Conservation (phyloP, 2,888 invertebrate genomes). For the Xestia c-nigrum region DNA sequence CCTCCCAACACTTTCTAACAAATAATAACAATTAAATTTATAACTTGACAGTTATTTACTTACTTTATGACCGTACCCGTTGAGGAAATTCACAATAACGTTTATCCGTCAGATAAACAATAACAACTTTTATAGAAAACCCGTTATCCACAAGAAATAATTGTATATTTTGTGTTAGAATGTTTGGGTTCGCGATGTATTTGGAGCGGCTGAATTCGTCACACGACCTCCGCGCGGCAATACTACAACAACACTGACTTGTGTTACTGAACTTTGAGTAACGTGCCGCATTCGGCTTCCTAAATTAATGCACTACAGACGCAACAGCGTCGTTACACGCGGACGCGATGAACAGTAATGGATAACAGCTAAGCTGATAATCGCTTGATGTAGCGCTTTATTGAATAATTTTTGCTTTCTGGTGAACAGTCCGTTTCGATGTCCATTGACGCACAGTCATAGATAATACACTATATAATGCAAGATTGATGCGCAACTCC, state of each 20-base stretch:
- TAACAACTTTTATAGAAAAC: not conserved
- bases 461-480: no score
- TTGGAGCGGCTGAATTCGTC: slow-evolving; percentile 19
- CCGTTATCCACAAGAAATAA: slow-evolving; percentile 1
- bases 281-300: slow-evolving; percentile 16
- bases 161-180: slow-evolving; percentile 30
- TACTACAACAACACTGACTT: slow-evolving; percentile 62
- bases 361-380: slow-evolving; percentile 3
- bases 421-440: not conserved
- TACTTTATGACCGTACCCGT: slow-evolving; percentile 38
- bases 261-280: slow-evolving; percentile 30
- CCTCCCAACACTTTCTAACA: not conserved
- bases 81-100: slow-evolving; percentile 25
- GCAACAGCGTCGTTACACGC: slow-evolving; percentile 36
- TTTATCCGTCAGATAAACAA: slow-evolving; percentile 4
- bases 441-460: not conserved
- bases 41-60: slow-evolving; percentile 32
- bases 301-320: slow-evolving; percentile 45
- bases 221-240: slow-evolving; percentile 60
- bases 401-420: not conserved
- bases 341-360: not conserved
- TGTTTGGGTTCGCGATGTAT: slow-evolving; percentile 43
- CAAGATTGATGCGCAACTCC: no score
- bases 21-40: slow-evolving; percentile 6
- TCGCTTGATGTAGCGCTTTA: not conserved